Conservation (phyloP, 1,140 invertebrate species). For the Halictus rubicundus region DNA sequence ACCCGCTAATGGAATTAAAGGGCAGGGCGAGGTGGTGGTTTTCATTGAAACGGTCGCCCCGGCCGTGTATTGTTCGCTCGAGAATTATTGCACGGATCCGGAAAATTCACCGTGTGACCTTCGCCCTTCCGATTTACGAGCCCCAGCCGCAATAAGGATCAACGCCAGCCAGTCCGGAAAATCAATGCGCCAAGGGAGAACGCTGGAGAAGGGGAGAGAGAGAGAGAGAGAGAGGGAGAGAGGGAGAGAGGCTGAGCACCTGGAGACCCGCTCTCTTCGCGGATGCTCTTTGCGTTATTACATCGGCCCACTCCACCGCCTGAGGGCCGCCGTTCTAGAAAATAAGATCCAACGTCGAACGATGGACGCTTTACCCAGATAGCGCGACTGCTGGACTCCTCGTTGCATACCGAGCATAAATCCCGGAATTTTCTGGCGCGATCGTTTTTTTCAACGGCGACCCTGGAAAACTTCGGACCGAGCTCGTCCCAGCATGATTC, state of each 20-base stretch:
- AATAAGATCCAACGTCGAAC: slow-evolving; percentile 32
- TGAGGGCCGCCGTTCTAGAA: slow-evolving; percentile 28
- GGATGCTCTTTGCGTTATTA: slow-evolving; percentile 62
- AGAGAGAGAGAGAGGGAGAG: neutral
- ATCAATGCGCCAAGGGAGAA: slow-evolving; percentile 50
- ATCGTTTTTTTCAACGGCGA: neutral
- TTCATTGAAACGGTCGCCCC: neutral
- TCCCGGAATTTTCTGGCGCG: neutral
- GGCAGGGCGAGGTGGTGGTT: neutral
- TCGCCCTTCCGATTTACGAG: slow-evolving; percentile 17
- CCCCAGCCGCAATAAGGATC: slow-evolving; percentile 20
- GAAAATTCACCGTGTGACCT: slow-evolving; percentile 3
- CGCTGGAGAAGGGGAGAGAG: slow-evolving; percentile 16
- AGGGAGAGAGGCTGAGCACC: slow-evolving; percentile 32
- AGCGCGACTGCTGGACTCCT: slow-evolving; percentile 15
- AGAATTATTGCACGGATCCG: neutral
- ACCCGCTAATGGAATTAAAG: slow-evolving; percentile 10
- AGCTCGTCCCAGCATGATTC: neutral
- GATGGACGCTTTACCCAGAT: slow-evolving; percentile 43
- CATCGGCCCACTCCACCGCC: neutral
- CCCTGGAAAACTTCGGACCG: neutral
- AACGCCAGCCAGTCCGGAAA: slow-evolving; percentile 7
- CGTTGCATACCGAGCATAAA: slow-evolving; percentile 8
- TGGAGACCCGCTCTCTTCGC: slow-evolving; percentile 33
- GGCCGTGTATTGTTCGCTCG: neutral